Percentiles rank a stretch among this genome's conserved stretches.
These are phyloP conservation scores for Xiphophorus maculatus DNA, from an alignment of 2,113 vertebrate species.

Conservation along the genomic window DNA sequence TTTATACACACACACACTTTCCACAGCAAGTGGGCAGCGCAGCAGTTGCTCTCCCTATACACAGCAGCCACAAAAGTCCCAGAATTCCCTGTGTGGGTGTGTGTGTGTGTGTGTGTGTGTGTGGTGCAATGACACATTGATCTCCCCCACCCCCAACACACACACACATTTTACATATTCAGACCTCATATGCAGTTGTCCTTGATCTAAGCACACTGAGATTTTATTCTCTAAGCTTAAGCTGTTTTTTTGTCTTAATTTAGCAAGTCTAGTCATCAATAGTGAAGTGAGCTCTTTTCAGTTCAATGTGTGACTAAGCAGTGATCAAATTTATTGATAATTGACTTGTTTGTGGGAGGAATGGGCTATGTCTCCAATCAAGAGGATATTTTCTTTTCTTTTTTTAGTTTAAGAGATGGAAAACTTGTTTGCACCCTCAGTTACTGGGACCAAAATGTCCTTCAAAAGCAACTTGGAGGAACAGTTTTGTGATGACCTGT, in stretches of 20 bases:
- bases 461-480: too few relatives aligned
- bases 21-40: slow-evolving; percentile 64
- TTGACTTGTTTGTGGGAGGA: not conserved
- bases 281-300: too few relatives aligned
- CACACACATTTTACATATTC: too few relatives aligned
- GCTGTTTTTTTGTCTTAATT: too few relatives aligned
- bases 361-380: not conserved
- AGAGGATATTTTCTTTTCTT: not conserved
- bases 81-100: slow-evolving; percentile 40
- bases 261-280: too few relatives aligned
- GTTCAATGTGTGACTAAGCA: too few relatives aligned
- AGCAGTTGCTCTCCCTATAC: slow-evolving; percentile 46
- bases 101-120: slow-evolving; percentile 31
- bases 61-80: slow-evolving; percentile 23
- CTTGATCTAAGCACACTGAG: not conserved
- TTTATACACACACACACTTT: slow-evolving; percentile 56
- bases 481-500: too few relatives aligned
- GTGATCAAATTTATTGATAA: not conserved
- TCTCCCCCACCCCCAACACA: slow-evolving; percentile 1
- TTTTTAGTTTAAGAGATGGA: not conserved
- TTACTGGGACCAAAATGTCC: too few relatives aligned
- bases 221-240: not conserved
- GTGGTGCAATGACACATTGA: slow-evolving; percentile 35
- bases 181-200: not conserved
- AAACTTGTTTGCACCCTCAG: too few relatives aligned